Percentiles rank a stretch among this genome's conserved stretches.
Conservation (phyloP, 1,140 invertebrate species). For the Zaprionus nigranus region DNA sequence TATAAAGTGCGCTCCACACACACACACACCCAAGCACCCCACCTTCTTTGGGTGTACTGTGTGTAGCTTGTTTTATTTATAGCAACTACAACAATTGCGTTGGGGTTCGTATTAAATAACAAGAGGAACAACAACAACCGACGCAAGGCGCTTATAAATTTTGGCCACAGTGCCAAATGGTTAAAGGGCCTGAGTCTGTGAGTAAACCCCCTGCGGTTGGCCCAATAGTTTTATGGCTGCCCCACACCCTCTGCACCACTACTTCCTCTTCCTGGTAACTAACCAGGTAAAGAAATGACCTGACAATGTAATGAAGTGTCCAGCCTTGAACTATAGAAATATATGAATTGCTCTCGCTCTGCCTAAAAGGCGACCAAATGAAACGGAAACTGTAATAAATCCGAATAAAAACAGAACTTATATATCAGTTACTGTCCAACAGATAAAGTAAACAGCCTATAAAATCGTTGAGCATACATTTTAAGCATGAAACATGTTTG, state of each 20-base stretch:
- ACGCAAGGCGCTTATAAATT: slow-evolving; percentile 77
- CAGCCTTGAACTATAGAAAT: slow-evolving; percentile 35
- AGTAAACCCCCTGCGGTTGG: slow-evolving; percentile 4
- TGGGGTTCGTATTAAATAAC: slow-evolving; percentile 76
- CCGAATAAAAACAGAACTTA: slow-evolving; percentile 37
- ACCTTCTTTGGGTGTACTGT: slow-evolving; percentile 12
- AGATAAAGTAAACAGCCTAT: not conserved
- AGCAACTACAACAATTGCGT: slow-evolving; percentile 79
- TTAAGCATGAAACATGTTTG: not conserved
- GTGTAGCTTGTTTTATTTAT: slow-evolving; percentile 74
- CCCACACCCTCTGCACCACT: not conserved
- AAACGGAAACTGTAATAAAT: slow-evolving; percentile 64
- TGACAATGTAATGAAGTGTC: slow-evolving; percentile 52
- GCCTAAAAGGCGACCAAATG: slow-evolving; percentile 48
- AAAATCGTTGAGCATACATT: not conserved
- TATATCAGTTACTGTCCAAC: not conserved
- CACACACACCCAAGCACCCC: slow-evolving; percentile 1
- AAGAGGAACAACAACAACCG: slow-evolving; percentile 57
- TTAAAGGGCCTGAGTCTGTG: slow-evolving; percentile 24
- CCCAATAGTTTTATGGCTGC: slow-evolving; percentile 39
- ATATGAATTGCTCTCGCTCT: slow-evolving; percentile 49
- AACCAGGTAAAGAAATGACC: slow-evolving; percentile 24
- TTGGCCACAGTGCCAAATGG: slow-evolving; percentile 56
- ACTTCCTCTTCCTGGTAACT: not conserved
- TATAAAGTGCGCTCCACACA: slow-evolving; percentile 65